Base-by-base conservation (phyloP, 2,797 vertebrate species). In the Enteromius treurensis region DNA sequence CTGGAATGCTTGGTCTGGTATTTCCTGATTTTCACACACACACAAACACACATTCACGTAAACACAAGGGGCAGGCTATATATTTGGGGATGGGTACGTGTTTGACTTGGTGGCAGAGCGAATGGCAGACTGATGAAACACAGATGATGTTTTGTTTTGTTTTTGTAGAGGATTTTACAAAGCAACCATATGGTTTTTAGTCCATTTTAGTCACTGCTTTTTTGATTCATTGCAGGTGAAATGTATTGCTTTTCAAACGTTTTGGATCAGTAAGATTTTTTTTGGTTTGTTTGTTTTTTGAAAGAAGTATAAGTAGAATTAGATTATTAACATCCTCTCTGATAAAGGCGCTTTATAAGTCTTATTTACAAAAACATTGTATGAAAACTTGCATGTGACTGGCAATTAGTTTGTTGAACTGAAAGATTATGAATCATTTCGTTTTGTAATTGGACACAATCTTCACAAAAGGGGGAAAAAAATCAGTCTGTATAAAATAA, bases 1-100 rank as follows among this genome's bases (percentile, higher is more conserved):
- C 88, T 89, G 91, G 92, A 93, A 93, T 94, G 92, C 91, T 90
- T 89, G 90, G 91, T 79, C 10, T 91, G 92, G 92, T 93, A 94
- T 95, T 94, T 94, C 93, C 92, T 91, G 92, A 93, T 91, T 86
- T 87, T 93, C 86, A 2, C 42, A 79, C 71, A 42, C 10, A 79
- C 71, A 51, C 74, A 69, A 47, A 73, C 23, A 77, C 55, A 32
- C 73, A 34, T 34, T 21, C 15, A 15, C 60, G 49, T 40, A 86
- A 77, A 73, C 77, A 70, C 75, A 85, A 32, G 21, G 60, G 62
- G 58, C 26, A 79, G 75, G 84, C 49, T 42, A 51, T 64, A 68
- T 74, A 55, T 74, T 51, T 85, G 53, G 62, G 67, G 42, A 79
- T 37, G 53, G 29, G 21, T 71, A 62, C 21, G 5, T 62, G 51